Base-by-base conservation (phyloP, 1,140 invertebrate genomes). In the Octopus sinensis region DNA sequence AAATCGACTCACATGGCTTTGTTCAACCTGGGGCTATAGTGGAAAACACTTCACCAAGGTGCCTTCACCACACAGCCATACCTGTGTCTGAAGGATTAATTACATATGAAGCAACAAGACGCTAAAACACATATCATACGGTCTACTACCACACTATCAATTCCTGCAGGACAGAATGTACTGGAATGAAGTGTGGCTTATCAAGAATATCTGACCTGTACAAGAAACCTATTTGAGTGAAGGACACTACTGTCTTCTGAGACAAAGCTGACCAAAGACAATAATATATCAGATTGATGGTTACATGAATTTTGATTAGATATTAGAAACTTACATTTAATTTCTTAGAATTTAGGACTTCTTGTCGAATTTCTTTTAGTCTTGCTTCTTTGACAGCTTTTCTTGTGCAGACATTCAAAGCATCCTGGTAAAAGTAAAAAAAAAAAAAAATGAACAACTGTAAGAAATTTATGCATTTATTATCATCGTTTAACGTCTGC, bases 331-430 rank as follows among this genome's bases (percentile, higher is more conserved):
- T 80, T 88, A 94, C 95, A 93, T 98, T 96, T 6, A 99, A 91
- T 91, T 97, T 97, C 88, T 96, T 93, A 81, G 96, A 98, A 88
- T 96, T 97, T 56, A 99, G 92, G 68, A 99, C 93, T 92, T 99
- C 97, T 80, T 94, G 93, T 91, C 96, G 96, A 77, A 99, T 98
- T 93, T 99, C 98, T 88, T 96, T 96, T 7, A 99, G 92, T 80
- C 98, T 92, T 0, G 97, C 96, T 90, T 99, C 96, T 79, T 96
- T 92, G 0, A 99, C 94, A 0, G 96, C 97, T 82, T 96, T 95
- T 87, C 94, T 94, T 0, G 97, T 99, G 1, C 98, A 95, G 2
- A 96, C 96, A 86, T 95, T 94, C 95, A 97, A 95, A 5, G 96
- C 97, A 93, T 99, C 98, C 91, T 91, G 30, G 30, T 43, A 43